Base-by-base conservation (phyloP, 2,888 invertebrate species). In the Thecocarcelia acutangulata region DNA sequence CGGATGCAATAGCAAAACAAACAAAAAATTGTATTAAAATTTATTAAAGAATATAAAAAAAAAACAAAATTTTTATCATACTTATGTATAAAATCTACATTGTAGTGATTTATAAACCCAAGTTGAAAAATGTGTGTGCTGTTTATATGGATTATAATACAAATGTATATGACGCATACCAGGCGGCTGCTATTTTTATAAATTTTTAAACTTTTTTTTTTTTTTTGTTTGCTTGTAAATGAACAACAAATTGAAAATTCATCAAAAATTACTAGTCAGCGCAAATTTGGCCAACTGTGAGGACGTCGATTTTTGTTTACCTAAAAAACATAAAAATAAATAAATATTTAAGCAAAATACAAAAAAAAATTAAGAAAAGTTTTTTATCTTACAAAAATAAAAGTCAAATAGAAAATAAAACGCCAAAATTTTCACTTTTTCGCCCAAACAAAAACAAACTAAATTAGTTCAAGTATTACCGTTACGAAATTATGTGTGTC, bases 211-310 rank as follows among this genome's bases (percentile, higher is more conserved):
- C 13, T 44, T 21, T 33, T 64, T 70, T 24, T 15, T 48, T 11
- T 63, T 66, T n/a, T n/a, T n/a, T n/a, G n/a, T n/a, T 52, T 42
- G 21, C 24, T 69, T 77, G 64, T 69, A 81, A 68, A 68, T 21
- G 17, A 17, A 50, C 21, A 48, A 61, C 40, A 75, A 50, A 59
- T 33, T 15, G 37, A 54, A 72, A 83, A 77, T 44, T 46, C 48
- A 68, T 63, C 24, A 52, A 68, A 74, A 73, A 78, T 44, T 37
- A 56, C 56, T 72, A 84, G 84, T 84, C n/a, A 19, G 61, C 73
- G 83, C 59, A 70, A 76, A 76, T 83, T 80, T 80, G 76, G 50
- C 58, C 52, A 76, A 69, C 69, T 48, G 80, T 42, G 69, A 69
- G 76, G 83, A 83, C 78, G 82, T 69, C 17, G 15, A 66, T 24